Base-by-base conservation (phyloP, 30 jellyfish, hydroid and myxozoan genomes). In the Cassiopea andromeda region DNA sequence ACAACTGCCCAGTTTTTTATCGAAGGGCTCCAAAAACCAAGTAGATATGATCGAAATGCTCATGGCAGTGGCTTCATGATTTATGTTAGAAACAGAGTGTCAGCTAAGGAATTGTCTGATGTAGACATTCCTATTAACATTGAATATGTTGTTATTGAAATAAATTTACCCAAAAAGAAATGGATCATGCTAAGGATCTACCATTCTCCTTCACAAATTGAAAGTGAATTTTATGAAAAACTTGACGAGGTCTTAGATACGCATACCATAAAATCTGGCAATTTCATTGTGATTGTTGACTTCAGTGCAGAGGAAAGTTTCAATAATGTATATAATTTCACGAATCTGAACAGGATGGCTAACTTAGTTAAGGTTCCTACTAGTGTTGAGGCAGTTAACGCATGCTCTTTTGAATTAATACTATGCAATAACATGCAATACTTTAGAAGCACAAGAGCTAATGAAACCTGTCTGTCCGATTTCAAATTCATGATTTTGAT, bases 121-220 rank as follows among this genome's bases (percentile, higher is more conserved):
- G 38, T 27, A 27, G 38, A 27, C 38, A 27, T 27, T 27, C 38
- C 38, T 27, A 27, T 27, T 27, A 0, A 0, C 38, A 27, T 27
- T 27, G 38, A 27, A 27, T 27, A 27, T 82, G 83, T 83, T 44
- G 68, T 69, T 69, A 68, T 82, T 66, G 83, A 82, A 82, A 82
- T 82, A 82, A 82, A 82, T 69, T 73, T 82, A 74, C 82, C 47
- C 82, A 82, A 82, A 61, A 45, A 82, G 75, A 80, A 58, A 80
- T 80, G 89, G 89, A 80, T 80, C 89, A 58, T 80, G 89, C 18
- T 80, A 16, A 80, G 75, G 75, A 66, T 66, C 75, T 66, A 66
- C 27, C 75, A 19, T 27, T 2, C 75, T 66, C 45, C 27, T 72
- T 80, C 89, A 17, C 89, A 80, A 80, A 54, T 14, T 38, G 17